Base-by-base conservation (phyloP, 1,140 invertebrate species). In the Heterodera carotae region DNA sequence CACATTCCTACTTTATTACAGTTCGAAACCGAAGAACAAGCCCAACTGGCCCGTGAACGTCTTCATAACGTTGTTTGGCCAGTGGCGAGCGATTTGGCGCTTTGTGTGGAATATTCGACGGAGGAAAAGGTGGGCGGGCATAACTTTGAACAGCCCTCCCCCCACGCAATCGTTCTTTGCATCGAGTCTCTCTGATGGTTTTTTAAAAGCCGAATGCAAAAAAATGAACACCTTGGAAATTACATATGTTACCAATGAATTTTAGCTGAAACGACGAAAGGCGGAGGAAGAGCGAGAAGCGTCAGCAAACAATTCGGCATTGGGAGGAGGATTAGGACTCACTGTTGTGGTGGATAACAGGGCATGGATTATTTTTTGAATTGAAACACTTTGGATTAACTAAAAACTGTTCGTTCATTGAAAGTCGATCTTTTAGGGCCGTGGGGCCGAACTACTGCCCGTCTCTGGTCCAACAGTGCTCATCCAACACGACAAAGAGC, bases 41-140 rank as follows among this genome's bases (percentile, higher is more conserved):
- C 82, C 25, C 36, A 79, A 43, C n/a, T 59, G 12, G 81, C 84
- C 7, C 77, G 83, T 27, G 72, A 79, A 39, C 36, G 62, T 8
- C 72, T 83, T 18, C 83, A 83, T 68, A 76, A 81, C 43, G 53
- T 67, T 7, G 33, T 81, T 4, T 83, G 82, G 82, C 82, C 82
- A 31, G 12, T 39, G n/a, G 36, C 76, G 29, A 79, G 70, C 68
- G 80, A 77, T 18, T 73, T 78, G 64, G 29, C 70, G 25, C 77
- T 83, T 18, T 66, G 53, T 33, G 81, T 83, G 25, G 81, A 83
- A 48, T 83, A 80, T 66, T 69, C 73, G 25, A 82, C 43, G 4
- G 71, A 81, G 10, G 83, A 83, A 31, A 80, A 80, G 70, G 82
- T 74, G 43, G 27, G 27, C 7, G 22, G 18, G 25, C 18, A 62